Base-by-base conservation (phyloP, 2,113 vertebrate species). In the Corythornis vintsioides region DNA sequence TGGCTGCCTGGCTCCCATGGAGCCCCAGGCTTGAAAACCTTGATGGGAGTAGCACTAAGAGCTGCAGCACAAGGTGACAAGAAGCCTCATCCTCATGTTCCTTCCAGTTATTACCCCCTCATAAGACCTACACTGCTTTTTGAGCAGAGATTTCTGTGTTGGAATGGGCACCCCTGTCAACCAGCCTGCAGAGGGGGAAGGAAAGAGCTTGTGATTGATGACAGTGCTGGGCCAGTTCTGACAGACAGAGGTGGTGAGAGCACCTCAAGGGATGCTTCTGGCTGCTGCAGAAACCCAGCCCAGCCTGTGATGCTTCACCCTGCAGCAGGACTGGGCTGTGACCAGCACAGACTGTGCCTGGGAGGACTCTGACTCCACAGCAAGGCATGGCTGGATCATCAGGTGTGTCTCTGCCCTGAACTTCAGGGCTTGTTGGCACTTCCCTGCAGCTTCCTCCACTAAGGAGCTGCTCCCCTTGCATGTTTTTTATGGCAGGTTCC, bases 171-270 rank as follows among this genome's bases (percentile, higher is more conserved):
- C 6, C 13, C 38, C 29, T 74, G 47, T 6, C 33, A 42, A 21
- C 15, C 85, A 59, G 15, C 14, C 69, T 33, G 31, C 31, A 52
- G 65, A 21, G 35, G 4, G 1, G 2, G 2, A 28, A 35, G 66
- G 33, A 87, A 15, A 87, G 55, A 15, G 17, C 24, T 72, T 28
- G 9, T 1, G 5, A 6, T 43, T 47, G 0, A 0, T 17, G 22
- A 2, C 5, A 1, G 25, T 61, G 53, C n/a, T 21, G 22, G 29
- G 16, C 31, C 33, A 40, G 21, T 15, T 48, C 21, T 0, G 2
- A 61, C 28, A 69, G 40, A 31, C 48, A 47, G 52, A 20, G 11
- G 3, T 18, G 9, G 15, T 33, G 31, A 56, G 24, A 80, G 15
- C 59, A 63, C 12, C 20, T 83, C 35, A 28, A 3, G 4, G 14